Percentiles rank a stretch among this genome's conserved stretches.
Evolutionary conservation across 2,113 vertebrate species (phyloP).

Genomic region (Bujurquina vittata): DNA sequence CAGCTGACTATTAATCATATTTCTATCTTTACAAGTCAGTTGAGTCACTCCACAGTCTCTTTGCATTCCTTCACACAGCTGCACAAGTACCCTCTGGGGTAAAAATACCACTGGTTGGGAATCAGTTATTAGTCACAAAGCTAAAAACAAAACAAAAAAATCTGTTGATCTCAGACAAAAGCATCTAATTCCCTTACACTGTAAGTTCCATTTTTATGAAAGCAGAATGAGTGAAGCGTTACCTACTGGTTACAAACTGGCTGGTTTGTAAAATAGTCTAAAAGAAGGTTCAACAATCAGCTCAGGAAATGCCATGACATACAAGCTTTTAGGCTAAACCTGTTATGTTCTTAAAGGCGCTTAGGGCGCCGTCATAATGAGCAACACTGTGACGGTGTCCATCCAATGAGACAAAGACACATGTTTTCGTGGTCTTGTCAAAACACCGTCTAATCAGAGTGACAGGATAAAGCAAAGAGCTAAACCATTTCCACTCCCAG

Average conservation of each 20-base stretch:
- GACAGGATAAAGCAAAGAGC: constrained; percentile 23
- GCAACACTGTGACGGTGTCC: constrained; percentile 27
- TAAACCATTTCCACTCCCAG: constrained; percentile 20
- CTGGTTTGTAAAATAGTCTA: constrained; percentile 15
- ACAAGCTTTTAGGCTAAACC: constrained; percentile 77
- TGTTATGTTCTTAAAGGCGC: constrained; percentile 78
- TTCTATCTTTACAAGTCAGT: no score
- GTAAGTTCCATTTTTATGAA: neutral
- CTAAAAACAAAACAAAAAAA: neutral
- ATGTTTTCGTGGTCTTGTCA: constrained; percentile 52
- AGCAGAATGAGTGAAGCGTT: neutral
- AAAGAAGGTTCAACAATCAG: constrained; percentile 44
- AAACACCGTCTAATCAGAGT: constrained; percentile 30
- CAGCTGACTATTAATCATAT: neutral
- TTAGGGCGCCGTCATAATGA: constrained; percentile 49
- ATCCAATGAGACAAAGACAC: constrained; percentile 47
- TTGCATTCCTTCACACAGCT: neutral
- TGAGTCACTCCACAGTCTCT: neutral
- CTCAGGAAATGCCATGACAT: constrained; percentile 60
- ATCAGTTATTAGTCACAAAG: neutral
- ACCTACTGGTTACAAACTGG: neutral
- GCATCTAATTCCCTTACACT: neutral
- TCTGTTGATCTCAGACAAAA: neutral
- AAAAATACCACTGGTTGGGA: neutral
- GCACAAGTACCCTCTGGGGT: neutral